A percentile compares a stretch with the other conserved stretches of the same genome.
phyloP scores from a whole-genome alignment of 2,113 vertebrate species.

The Solenodon paradoxus region DNA sequence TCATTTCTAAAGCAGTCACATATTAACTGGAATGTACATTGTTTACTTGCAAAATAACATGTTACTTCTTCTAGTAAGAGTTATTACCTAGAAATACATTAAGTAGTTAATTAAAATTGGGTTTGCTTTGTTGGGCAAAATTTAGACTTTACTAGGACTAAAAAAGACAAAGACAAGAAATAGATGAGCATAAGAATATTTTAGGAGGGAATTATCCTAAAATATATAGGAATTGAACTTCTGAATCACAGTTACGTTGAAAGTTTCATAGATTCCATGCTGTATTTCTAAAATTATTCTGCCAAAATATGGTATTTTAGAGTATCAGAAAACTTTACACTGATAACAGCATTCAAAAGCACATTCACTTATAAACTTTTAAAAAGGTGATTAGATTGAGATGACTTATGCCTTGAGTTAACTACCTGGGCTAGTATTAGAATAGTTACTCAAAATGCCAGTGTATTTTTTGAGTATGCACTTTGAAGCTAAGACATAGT shows the following conservation, averaged over 20 bases:
- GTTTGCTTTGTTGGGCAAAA: background rate
- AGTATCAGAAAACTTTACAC: slow-evolving; percentile 3
- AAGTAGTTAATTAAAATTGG: background rate
- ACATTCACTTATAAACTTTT: slow-evolving; percentile 25
- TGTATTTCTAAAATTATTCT: slow-evolving; percentile 20
- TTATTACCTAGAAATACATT: background rate
- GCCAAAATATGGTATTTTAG: background rate
- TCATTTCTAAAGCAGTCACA: background rate
- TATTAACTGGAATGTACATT: background rate
- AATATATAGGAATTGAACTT: background rate
- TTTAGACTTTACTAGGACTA: background rate
- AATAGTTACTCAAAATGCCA: slow-evolving; percentile 21
- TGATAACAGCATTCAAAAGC: background rate
- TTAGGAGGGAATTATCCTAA: background rate
- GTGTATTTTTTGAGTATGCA: slow-evolving; percentile 33
- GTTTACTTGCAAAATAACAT: background rate
- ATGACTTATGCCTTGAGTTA: slow-evolving; percentile 46
- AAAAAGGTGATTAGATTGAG: slow-evolving; percentile 46
- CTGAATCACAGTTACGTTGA: slow-evolving; percentile 20
- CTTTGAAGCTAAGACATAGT: slow-evolving; percentile 38
- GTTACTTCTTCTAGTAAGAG: background rate
- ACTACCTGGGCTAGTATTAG: background rate
- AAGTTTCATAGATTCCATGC: background rate
- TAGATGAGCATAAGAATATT: background rate
- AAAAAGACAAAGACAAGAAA: background rate